Conservation (phyloP, 2,113 vertebrate species). For the Thermophis baileyi region DNA sequence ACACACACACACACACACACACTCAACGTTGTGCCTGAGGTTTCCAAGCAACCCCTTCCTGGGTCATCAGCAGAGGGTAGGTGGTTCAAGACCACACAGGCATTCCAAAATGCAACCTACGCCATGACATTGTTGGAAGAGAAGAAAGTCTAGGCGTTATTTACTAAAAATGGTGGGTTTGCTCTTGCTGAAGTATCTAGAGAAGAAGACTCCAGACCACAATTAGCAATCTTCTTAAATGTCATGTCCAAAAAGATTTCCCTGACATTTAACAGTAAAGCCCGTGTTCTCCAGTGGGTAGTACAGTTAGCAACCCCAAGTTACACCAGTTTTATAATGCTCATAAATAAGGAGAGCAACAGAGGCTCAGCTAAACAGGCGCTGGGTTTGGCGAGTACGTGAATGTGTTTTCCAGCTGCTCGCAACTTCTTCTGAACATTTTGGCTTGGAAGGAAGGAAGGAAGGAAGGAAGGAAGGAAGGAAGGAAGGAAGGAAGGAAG, state of each 20-base stretch:
- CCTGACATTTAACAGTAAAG: conserved; percentile 72
- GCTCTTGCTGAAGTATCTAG: conserved; percentile 62
- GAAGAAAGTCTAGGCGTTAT: conserved; percentile 44
- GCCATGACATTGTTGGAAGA: conserved; percentile 7
- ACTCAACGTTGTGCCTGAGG: too few relatives aligned
- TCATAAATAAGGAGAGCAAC: conserved; percentile 58
- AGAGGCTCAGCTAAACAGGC: conserved; percentile 21
- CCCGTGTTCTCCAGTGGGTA: conserved; percentile 65
- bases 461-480: not conserved
- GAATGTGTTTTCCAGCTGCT: conserved; percentile 16
- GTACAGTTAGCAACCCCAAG: conserved; percentile 32
- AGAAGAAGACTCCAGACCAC: conserved; percentile 40
- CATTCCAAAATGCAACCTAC: conserved; percentile 8
- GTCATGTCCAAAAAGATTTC: conserved; percentile 67
- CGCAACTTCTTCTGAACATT: not conserved
- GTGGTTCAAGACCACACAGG: conserved; percentile 38
- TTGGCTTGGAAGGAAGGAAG: not conserved
- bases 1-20: too few relatives aligned
- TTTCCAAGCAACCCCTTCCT: too few relatives aligned
- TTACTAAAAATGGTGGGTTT: conserved; percentile 39
- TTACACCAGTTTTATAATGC: conserved; percentile 40
- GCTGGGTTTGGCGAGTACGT: not conserved
- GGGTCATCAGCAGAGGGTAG: too few relatives aligned
- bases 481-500: too few relatives aligned
- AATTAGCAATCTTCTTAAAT: conserved; percentile 71